Evolutionary conservation across 2,113 vertebrate genomes (phyloP).

Genomic region (Drymodes brunneopygia): DNA sequence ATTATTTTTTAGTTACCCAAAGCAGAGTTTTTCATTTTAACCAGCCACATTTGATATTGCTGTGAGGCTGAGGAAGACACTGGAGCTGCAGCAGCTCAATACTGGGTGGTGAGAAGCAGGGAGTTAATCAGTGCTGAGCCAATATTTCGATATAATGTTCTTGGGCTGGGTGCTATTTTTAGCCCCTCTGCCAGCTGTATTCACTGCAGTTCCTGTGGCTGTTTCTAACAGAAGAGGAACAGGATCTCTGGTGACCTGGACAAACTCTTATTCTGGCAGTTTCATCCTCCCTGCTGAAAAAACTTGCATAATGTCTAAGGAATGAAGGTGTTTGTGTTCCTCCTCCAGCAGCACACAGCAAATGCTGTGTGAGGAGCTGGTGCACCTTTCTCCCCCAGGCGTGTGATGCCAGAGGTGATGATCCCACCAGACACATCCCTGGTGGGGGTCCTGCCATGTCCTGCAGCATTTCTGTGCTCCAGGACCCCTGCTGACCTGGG

Average conservation of each 20-base stretch:
- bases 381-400: accelerated
- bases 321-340: accelerated
- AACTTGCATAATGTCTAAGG: accelerated
- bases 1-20: not conserved
- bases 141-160: not conserved
- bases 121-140: conserved; percentile 14
- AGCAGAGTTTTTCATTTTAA: not conserved
- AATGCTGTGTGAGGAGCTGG: accelerated
- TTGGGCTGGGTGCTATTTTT: not conserved
- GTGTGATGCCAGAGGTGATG: not conserved
- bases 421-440: not conserved
- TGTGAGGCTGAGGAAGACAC: not conserved
- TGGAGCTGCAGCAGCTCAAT: not conserved
- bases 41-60: not conserved
- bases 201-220: not conserved
- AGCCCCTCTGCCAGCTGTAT: not conserved
- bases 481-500: not conserved
- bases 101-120: not conserved
- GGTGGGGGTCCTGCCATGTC: accelerated
- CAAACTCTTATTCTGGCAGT: not conserved
- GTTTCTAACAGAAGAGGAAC: not conserved
- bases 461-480: not conserved
- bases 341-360: not conserved
- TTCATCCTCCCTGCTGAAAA: not conserved
- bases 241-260: not conserved